Conservation (phyloP, 2,797 vertebrate species). For the Menidia menidia region DNA sequence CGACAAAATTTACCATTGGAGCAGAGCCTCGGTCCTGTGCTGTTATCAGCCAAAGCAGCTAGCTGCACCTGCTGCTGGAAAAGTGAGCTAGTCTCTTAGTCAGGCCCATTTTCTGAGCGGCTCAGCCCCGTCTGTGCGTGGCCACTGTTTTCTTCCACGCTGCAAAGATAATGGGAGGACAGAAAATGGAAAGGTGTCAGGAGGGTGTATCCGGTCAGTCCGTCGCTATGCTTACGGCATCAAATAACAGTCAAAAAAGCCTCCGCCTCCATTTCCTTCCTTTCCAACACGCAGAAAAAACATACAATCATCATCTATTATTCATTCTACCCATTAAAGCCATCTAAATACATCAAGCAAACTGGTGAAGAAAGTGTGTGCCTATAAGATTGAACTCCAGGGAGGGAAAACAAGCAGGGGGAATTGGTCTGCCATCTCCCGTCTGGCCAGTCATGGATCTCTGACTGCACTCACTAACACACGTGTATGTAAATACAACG, state of each 20-base stretch:
- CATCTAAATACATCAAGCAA: constrained; percentile 62
- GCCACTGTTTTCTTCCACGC: background rate
- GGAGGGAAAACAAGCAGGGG: constrained; percentile 43
- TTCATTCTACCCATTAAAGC: constrained; percentile 57
- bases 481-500: constrained; percentile 29
- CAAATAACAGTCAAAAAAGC: no score
- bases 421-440: constrained; percentile 26
- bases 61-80: background rate
- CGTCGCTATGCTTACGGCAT: background rate
- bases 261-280: constrained; percentile 35
- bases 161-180: background rate
- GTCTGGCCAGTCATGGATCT: constrained; percentile 42
- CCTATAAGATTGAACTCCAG: constrained; percentile 50
- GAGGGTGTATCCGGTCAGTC: background rate
- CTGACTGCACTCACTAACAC: constrained; percentile 31
- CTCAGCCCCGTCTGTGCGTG: background rate
- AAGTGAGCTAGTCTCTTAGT: background rate
- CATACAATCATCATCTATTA: constrained; percentile 56
- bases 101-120: background rate
- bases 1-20: no score
- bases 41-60: background rate
- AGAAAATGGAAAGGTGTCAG: background rate
- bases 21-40: no score
- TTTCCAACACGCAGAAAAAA: constrained; percentile 23
- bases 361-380: constrained; percentile 28